These are phyloP conservation scores for Cacoxenus indagator DNA, from an alignment of 2,888 invertebrate genomes.

Conservation along the genomic window DNA sequence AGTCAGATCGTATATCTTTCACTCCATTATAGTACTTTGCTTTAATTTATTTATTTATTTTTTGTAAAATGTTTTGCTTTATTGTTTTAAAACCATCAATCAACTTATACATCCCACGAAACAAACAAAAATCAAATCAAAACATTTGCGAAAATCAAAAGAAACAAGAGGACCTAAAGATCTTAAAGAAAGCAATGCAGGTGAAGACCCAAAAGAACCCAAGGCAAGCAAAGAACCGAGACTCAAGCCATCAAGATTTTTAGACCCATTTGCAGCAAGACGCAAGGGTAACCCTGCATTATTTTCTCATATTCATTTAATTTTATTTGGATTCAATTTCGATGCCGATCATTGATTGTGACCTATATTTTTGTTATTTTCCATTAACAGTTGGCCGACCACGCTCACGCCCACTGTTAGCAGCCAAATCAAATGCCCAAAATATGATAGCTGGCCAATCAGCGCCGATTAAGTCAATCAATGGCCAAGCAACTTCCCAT, in stretches of 20 bases:
- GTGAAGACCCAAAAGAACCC: constrained; percentile 27
- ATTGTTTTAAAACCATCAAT: constrained; percentile 19
- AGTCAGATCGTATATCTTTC: no score
- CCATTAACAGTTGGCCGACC: constrained; percentile 72
- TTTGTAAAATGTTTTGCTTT: background rate
- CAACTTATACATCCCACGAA: constrained; percentile 24
- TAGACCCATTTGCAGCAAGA: constrained; percentile 68
- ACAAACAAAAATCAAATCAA: constrained; percentile 27
- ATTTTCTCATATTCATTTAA: background rate
- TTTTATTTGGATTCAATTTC: background rate
- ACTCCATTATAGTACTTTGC: no score
- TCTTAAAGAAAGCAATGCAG: no score
- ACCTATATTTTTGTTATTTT: constrained; percentile 38
- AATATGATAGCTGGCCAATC: constrained; percentile 1
- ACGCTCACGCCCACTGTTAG: constrained; percentile 62
- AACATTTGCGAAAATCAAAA: background rate
- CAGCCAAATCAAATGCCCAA: constrained; percentile 13
- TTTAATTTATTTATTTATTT: background rate
- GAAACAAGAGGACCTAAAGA: background rate
- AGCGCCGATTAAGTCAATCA: constrained; percentile 36
- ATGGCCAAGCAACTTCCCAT: constrained; percentile 35
- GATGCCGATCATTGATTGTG: constrained; percentile 40
- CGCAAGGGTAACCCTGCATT: constrained; percentile 64
- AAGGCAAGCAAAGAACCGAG: constrained; percentile 46
- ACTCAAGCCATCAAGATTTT: constrained; percentile 50